Conservation (phyloP, 2,888 invertebrate genomes). For the Lithophane socia region DNA sequence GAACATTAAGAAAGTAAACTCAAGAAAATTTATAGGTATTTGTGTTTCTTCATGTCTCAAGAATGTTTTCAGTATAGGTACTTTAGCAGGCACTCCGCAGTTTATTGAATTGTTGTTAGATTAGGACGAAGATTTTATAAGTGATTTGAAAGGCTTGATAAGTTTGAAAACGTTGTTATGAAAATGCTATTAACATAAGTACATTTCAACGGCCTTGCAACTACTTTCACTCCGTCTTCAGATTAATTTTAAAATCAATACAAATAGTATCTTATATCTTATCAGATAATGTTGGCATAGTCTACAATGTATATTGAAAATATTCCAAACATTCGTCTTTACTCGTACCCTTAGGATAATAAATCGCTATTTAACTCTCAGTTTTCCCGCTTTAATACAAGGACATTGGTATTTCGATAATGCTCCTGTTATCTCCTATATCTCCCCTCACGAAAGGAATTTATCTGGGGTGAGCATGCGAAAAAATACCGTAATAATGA, state of each 20-base stretch:
- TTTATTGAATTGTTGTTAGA: neutral
- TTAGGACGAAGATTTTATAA: neutral
- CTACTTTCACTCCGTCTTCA: neutral
- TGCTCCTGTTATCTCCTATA: slow-evolving; percentile 86
- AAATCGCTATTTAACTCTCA: slow-evolving; percentile 88
- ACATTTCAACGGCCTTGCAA: neutral
- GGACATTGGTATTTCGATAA: slow-evolving; percentile 89
- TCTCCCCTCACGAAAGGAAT: slow-evolving; percentile 84
- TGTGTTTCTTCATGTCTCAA: too few species aligned
- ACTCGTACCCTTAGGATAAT: slow-evolving; percentile 76
- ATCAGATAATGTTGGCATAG: neutral
- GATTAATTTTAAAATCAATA: slow-evolving; percentile 7
- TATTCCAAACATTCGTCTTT: slow-evolving; percentile 63
- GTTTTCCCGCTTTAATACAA: slow-evolving; percentile 87
- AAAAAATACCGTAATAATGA: slow-evolving; percentile 89
- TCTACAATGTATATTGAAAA: slow-evolving; percentile 58
- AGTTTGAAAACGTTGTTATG: neutral
- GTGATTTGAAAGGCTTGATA: neutral
- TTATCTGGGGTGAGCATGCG: slow-evolving; percentile 85
- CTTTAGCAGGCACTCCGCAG: neutral
- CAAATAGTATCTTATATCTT: neutral
- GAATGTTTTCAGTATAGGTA: neutral
- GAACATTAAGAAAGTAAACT: neutral
- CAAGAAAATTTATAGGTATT: neutral
- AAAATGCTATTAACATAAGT: neutral